Evolutionary conservation across 2,888 invertebrate species (phyloP).

Genomic region (Apocheima hispidaria): DNA sequence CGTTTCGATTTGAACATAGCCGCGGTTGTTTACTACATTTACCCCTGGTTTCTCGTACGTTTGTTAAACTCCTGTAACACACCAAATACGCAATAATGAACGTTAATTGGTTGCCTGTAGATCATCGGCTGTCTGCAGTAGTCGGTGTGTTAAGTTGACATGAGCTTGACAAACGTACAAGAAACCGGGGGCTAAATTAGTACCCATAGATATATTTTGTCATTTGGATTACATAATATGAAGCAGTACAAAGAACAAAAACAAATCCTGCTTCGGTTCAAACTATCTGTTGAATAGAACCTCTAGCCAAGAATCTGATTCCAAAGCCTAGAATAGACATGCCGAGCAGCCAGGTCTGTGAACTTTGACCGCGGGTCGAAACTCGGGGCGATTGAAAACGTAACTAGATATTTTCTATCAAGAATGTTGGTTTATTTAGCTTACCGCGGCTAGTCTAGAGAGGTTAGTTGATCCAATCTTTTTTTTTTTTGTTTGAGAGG

Average conservation of each 20-base stretch:
- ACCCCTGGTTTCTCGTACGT: too few relatives aligned
- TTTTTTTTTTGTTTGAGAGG: not conserved
- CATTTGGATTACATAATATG: too few relatives aligned
- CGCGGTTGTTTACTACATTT: too few relatives aligned
- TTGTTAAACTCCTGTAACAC: too few relatives aligned
- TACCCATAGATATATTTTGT: too few relatives aligned
- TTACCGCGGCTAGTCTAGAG: not conserved
- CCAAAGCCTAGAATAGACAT: constrained; percentile 4
- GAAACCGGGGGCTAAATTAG: too few relatives aligned
- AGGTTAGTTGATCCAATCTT: not conserved
- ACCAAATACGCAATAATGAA: too few relatives aligned
- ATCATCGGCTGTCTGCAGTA: too few relatives aligned
- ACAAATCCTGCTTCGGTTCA: not conserved
- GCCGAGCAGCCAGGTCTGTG: not conserved
- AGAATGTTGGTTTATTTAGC: not conserved
- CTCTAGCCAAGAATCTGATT: constrained; percentile 3
- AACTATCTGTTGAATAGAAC: constrained; percentile 21
- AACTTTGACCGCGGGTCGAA: constrained; percentile 14
- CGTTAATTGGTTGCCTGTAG: too few relatives aligned
- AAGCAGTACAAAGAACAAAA: not conserved
- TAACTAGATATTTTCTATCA: constrained; percentile 12
- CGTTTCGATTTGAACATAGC: too few relatives aligned
- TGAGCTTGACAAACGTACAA: too few relatives aligned
- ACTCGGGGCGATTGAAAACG: not conserved
- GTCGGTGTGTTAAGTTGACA: too few relatives aligned